These are phyloP conservation scores for Tridacna crocea DNA, from an alignment of 2,888 invertebrate genomes.

Conservation along the genomic window DNA sequence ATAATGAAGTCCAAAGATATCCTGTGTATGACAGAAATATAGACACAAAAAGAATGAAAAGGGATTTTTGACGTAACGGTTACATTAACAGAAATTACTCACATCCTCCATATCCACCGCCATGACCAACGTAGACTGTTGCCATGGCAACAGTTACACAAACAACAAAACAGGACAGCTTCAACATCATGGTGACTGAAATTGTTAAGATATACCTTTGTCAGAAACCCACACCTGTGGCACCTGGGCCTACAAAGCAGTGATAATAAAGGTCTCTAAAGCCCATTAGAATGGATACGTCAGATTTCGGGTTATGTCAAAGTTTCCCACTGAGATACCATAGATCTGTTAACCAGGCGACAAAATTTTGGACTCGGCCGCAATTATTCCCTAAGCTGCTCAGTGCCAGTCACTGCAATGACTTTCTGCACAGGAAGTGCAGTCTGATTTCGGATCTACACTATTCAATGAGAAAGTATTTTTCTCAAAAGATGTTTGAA, in stretches of 20 bases:
- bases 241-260: not conserved
- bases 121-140: not conserved
- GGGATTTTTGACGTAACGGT: not conserved
- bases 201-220: not conserved
- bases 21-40: not conserved
- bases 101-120: not conserved
- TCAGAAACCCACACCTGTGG: not conserved
- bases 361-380: not conserved
- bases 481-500: no score
- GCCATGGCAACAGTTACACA: slow-evolving; percentile 3
- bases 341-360: not conserved
- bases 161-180: not conserved
- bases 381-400: no score
- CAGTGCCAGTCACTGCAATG: no score
- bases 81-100: not conserved
- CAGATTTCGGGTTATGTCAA: not conserved
- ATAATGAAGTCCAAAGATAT: no score
- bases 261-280: not conserved
- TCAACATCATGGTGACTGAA: not conserved
- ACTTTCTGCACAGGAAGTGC: not conserved
- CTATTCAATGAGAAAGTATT: no score
- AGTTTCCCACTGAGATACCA: not conserved
- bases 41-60: no score
- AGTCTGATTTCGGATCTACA: not conserved
- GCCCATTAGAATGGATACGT: not conserved